phyloP scores from a whole-genome alignment of 2,888 invertebrate genomes.

The Patella caerulea region DNA sequence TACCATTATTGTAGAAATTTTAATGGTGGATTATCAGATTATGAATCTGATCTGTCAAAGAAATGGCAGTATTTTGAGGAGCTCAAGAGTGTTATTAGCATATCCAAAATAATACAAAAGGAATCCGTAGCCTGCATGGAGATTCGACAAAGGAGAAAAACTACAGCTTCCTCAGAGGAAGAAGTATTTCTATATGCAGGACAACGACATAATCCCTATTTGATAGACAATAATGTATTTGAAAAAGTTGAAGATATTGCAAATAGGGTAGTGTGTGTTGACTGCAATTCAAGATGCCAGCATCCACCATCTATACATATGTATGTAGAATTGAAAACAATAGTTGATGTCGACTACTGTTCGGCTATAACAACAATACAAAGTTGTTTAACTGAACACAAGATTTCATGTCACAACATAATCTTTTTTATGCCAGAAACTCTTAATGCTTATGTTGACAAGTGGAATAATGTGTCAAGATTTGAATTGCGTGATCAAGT shows the following conservation, averaged over 20 bases:
- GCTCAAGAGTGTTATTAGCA: too few relatives aligned
- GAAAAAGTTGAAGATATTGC: neutral
- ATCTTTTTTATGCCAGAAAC: neutral
- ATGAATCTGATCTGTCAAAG: too few relatives aligned
- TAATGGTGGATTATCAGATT: too few relatives aligned
- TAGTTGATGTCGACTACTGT: neutral
- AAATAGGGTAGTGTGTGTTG: neutral
- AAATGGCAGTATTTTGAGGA: too few relatives aligned
- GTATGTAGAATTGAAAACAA: neutral
- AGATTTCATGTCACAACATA: neutral
- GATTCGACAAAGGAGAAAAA: too few relatives aligned
- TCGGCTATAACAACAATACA: neutral
- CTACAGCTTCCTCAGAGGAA: too few relatives aligned
- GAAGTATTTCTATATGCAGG: neutral
- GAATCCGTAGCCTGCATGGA: too few relatives aligned
- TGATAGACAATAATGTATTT: neutral
- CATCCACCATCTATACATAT: slow-evolving; percentile 4
- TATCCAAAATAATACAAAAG: too few relatives aligned
- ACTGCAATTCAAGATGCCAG: neutral
- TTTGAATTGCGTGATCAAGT: too few relatives aligned
- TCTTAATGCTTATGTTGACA: neutral
- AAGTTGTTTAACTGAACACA: neutral
- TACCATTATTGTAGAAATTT: too few relatives aligned
- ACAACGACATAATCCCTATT: neutral
- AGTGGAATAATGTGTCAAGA: too few relatives aligned